These are phyloP conservation scores for Chalcosyrphus nemorum DNA, from an alignment of 2,888 invertebrate genomes.

Conservation along the genomic window DNA sequence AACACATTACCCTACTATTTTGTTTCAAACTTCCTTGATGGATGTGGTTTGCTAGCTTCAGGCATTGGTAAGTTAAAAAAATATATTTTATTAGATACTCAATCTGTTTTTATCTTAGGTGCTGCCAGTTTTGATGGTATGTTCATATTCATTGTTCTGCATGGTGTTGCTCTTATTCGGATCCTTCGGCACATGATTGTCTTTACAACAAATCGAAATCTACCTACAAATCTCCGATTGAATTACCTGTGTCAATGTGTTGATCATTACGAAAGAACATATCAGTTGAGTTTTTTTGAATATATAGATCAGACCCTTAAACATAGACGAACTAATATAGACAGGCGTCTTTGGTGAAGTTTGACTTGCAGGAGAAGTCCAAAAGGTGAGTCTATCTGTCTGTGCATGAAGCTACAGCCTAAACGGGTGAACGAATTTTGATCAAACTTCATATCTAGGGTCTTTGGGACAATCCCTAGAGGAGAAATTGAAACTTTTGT, in stretches of 20 bases:
- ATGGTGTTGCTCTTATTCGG: slow-evolving; percentile 76
- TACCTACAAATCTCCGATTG: slow-evolving; percentile 76
- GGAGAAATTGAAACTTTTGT: too few relatives aligned
- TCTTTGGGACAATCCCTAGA: too few relatives aligned
- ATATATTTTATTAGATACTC: too few relatives aligned
- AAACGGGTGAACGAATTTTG: too few relatives aligned
- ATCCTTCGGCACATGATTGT: slow-evolving; percentile 75
- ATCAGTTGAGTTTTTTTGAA: slow-evolving; percentile 74
- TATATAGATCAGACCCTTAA: too few relatives aligned
- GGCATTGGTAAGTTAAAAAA: slow-evolving; percentile 77
- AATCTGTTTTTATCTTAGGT: too few relatives aligned
- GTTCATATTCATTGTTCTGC: slow-evolving; percentile 77
- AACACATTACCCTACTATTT: slow-evolving; percentile 77
- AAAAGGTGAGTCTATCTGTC: too few relatives aligned
- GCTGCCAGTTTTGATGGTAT: slow-evolving; percentile 78
- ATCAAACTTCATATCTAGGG: too few relatives aligned
- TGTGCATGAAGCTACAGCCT: too few relatives aligned
- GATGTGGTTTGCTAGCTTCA: slow-evolving; percentile 71
- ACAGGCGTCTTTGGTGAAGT: too few relatives aligned
- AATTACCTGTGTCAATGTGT: slow-evolving; percentile 77
- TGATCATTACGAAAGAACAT: slow-evolving; percentile 76
- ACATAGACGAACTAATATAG: too few relatives aligned
- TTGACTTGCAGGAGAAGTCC: too few relatives aligned
- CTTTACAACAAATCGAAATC: slow-evolving; percentile 75
- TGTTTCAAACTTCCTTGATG: slow-evolving; percentile 75